These are phyloP conservation scores for Ooceraea biroi DNA, from an alignment of 1,140 invertebrate species.

Conservation along the genomic window DNA sequence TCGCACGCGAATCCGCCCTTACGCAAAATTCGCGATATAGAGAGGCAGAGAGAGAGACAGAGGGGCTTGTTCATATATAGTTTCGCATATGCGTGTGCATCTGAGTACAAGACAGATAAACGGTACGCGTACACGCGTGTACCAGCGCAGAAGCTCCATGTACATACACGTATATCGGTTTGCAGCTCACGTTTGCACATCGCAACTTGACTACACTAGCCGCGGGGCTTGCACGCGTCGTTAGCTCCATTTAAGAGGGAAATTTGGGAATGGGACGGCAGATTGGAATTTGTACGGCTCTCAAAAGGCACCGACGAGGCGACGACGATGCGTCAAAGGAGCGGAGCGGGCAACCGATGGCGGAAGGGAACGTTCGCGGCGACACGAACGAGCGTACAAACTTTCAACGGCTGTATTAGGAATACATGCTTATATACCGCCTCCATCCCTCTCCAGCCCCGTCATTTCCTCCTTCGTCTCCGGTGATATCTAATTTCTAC, in stretches of 20 bases:
- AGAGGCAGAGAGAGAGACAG: background rate
- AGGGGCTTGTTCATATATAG: background rate
- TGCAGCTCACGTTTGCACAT: slow-evolving; percentile 23
- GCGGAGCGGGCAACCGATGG: background rate
- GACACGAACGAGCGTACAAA: background rate
- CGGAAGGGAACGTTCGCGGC: background rate
- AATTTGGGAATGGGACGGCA: background rate
- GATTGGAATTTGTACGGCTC: slow-evolving; percentile 39
- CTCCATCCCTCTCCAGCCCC: too few species aligned
- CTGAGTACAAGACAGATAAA: background rate
- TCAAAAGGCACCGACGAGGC: background rate
- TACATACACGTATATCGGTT: background rate
- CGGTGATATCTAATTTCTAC: slow-evolving; percentile 37
- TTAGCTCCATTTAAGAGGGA: slow-evolving; percentile 39
- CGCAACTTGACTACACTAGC: slow-evolving; percentile 13
- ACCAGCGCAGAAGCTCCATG: background rate
- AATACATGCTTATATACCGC: background rate
- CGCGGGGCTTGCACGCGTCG: slow-evolving; percentile 3
- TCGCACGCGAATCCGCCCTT: background rate
- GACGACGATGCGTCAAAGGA: slow-evolving; percentile 26
- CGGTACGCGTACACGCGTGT: too few species aligned
- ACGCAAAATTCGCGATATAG: slow-evolving; percentile 29
- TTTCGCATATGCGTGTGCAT: background rate
- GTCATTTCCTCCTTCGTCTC: too few species aligned
- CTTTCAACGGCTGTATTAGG: slow-evolving; percentile 23